Conservation (phyloP, 2,888 invertebrate genomes). For the Pseudococcus viburni region DNA sequence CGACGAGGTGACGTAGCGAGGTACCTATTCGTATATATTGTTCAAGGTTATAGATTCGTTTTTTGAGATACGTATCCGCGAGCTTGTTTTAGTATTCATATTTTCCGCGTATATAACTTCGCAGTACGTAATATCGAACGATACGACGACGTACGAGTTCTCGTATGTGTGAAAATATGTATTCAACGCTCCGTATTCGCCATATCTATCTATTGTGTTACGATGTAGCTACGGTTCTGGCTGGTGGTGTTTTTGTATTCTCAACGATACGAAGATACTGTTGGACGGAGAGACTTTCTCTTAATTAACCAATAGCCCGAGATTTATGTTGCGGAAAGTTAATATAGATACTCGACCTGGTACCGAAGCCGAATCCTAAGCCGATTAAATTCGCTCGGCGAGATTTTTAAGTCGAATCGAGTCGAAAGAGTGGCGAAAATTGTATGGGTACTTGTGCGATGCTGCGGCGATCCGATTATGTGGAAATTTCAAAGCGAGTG, state of each 20-base stretch:
- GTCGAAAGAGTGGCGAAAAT: background rate
- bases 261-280: no score
- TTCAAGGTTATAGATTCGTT: background rate
- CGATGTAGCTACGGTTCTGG: no score
- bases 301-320: background rate
- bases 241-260: no score
- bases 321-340: background rate
- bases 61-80: background rate
- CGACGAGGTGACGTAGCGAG: background rate
- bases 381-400: background rate
- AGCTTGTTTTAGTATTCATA: background rate
- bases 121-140: background rate
- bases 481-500: background rate
- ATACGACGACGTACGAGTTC: background rate
- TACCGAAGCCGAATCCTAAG: background rate
- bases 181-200: no score
- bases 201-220: no score
- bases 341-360: background rate
- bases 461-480: background rate
- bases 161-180: no score
- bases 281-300: background rate
- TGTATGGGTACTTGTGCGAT: background rate
- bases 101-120: background rate
- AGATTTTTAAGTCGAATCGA: background rate
- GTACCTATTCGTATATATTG: background rate